Conservation (phyloP, 2,113 vertebrate genomes). For the Dermatemys mawii region DNA sequence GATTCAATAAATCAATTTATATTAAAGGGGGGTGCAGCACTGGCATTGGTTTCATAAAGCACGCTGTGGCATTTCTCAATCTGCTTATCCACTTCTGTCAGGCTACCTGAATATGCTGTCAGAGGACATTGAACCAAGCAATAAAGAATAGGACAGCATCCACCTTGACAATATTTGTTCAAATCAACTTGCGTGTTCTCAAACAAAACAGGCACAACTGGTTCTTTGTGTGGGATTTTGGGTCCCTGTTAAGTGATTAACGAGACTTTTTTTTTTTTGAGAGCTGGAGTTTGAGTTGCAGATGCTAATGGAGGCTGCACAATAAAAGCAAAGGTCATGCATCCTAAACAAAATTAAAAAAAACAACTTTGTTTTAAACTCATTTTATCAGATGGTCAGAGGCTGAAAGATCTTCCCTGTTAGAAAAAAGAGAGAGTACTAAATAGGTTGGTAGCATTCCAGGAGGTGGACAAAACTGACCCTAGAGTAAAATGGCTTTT, state of each 20-base stretch:
- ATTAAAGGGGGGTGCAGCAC: conserved; percentile 60
- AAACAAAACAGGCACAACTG: conserved; percentile 35
- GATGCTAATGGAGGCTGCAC: conserved; percentile 38
- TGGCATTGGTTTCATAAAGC: conserved; percentile 64
- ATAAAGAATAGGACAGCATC: conserved; percentile 29
- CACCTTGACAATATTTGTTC: conserved; percentile 37
- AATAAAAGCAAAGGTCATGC: conserved; percentile 66
- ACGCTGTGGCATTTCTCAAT: conserved; percentile 71
- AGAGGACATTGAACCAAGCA: conserved; percentile 47
- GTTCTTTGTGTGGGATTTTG: conserved; percentile 38
- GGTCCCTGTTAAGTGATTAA: conserved; percentile 64
- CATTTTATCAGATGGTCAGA: conserved; percentile 65
- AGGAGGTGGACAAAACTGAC: conserved; percentile 58
- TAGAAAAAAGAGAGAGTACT: conserved; percentile 35
- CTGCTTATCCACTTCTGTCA: conserved; percentile 47
- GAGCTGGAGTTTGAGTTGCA: conserved; percentile 19
- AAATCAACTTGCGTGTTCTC: conserved; percentile 45
- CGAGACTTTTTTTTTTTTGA: conserved; percentile 41
- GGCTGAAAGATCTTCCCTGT: conserved; percentile 57
- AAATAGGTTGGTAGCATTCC: conserved; percentile 35
- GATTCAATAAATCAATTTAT: conserved; percentile 82
- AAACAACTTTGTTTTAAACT: conserved; percentile 49
- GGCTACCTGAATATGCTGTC: conserved; percentile 43
- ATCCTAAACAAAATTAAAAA: conserved; percentile 49
- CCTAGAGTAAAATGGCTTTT: conserved; percentile 36